Evolutionary conservation across 2,888 invertebrate species (phyloP).

Genomic region (Drosophila formosana): DNA sequence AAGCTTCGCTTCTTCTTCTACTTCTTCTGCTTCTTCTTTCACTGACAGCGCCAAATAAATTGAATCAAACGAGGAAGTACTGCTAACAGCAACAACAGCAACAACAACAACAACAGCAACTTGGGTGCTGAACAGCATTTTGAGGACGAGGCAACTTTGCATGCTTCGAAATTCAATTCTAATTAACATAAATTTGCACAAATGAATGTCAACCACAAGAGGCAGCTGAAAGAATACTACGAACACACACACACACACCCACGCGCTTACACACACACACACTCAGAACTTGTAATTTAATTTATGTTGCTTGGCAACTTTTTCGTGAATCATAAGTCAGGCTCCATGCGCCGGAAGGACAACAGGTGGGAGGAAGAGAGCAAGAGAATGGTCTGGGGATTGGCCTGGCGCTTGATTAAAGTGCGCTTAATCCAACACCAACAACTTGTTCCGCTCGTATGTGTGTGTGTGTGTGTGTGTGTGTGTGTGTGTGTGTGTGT

Average conservation of each 20-base stretch:
- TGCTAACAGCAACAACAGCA: slow-evolving; percentile 19
- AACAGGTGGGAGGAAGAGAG: slow-evolving; percentile 53
- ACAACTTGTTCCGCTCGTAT: slow-evolving; percentile 36
- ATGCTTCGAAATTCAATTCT: slow-evolving; percentile 79
- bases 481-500: slow-evolving; percentile 22
- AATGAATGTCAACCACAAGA: slow-evolving; percentile 79
- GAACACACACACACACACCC: slow-evolving; percentile 7
- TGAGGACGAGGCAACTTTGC: slow-evolving; percentile 60
- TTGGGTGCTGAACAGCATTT: slow-evolving; percentile 26
- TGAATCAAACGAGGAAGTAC: slow-evolving; percentile 73
- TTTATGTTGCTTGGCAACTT: slow-evolving; percentile 74
- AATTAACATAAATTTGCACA: slow-evolving; percentile 81
- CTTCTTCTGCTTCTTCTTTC: slow-evolving; percentile 23
- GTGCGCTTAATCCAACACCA: slow-evolving; percentile 59
- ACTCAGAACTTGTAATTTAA: slow-evolving; percentile 66
- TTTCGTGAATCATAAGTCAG: slow-evolving; percentile 74
- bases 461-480: slow-evolving; percentile 29
- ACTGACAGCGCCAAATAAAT: slow-evolving; percentile 72
- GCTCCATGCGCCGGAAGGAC: slow-evolving; percentile 30
- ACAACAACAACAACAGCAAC: slow-evolving; percentile 15
- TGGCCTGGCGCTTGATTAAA: slow-evolving; percentile 41
- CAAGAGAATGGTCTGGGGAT: slow-evolving; percentile 1
- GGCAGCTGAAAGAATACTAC: slow-evolving; percentile 41
- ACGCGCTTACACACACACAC: slow-evolving; percentile 14
- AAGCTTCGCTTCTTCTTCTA: slow-evolving; percentile 10